Percentiles rank a stretch among this genome's conserved stretches.
phyloP scores from a whole-genome alignment of 1,140 invertebrate species.

The Drosophila parvula region DNA sequence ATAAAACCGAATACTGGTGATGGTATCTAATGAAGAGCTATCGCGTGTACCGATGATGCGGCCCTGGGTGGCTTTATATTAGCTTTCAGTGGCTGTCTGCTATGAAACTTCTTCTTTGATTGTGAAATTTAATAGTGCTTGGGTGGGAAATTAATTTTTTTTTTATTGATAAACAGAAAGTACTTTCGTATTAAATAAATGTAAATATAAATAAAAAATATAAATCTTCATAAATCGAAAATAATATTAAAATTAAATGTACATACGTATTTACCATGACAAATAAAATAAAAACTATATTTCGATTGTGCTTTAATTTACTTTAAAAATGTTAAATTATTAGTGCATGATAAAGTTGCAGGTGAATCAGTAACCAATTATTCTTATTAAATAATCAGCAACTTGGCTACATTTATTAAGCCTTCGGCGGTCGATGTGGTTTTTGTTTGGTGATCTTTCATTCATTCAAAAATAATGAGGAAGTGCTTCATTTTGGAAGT shows the following conservation, averaged over 20 bases:
- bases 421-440: neutral
- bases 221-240: neutral
- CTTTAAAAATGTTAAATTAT: neutral
- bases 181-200: neutral
- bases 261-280: neutral
- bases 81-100: neutral
- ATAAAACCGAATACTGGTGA: conserved; percentile 4
- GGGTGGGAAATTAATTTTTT: neutral
- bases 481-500: neutral
- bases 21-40: neutral
- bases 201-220: no score
- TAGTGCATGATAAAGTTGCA: no score
- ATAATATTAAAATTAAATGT: neutral
- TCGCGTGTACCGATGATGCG: conserved; percentile 1
- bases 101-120: neutral
- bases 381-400: neutral
- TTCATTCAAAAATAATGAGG: neutral
- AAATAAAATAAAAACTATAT: neutral
- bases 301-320: neutral
- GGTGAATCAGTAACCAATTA: neutral
- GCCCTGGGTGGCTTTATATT: neutral
- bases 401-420: neutral
- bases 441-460: neutral
- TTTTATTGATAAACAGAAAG: neutral
- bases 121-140: neutral